Percentiles rank a stretch among this genome's conserved stretches.
Conservation (phyloP, 1,140 invertebrate species). For the Wiebesia pumilae region DNA sequence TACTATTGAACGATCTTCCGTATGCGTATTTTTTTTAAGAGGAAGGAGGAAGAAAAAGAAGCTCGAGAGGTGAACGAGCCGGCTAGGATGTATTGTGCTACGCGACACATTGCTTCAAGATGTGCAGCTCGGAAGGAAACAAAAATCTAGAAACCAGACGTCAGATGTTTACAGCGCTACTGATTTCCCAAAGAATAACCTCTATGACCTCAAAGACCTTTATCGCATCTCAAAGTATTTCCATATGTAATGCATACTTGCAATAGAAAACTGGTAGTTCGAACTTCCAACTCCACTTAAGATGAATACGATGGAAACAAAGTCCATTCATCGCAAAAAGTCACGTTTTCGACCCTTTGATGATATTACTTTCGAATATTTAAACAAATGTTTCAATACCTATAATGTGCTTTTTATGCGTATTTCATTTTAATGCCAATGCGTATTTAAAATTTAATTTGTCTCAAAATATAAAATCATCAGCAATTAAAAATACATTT, state of each 20-base stretch:
- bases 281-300: not conserved
- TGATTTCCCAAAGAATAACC: slow-evolving; percentile 2
- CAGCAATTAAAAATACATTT: too few species aligned
- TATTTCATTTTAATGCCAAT: too few species aligned
- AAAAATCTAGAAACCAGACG: slow-evolving; percentile 45
- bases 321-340: too few species aligned
- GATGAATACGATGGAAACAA: not conserved
- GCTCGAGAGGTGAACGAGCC: too few species aligned
- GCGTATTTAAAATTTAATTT: too few species aligned
- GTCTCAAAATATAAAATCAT: too few species aligned
- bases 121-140: not conserved
- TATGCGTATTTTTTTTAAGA: too few species aligned
- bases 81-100: not conserved
- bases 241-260: not conserved
- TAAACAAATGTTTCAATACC: not conserved
- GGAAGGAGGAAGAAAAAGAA: too few species aligned
- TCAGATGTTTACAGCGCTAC: slow-evolving; percentile 22
- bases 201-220: not conserved
- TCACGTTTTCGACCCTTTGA: too few species aligned
- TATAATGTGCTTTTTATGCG: too few species aligned
- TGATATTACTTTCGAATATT: not conserved
- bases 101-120: slow-evolving; percentile 38
- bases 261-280: not conserved
- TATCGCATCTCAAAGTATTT: not conserved
- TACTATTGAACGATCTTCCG: not conserved